These are phyloP conservation scores for Anguilla megastoma DNA, from an alignment of 2,797 vertebrate species.

Conservation along the genomic window DNA sequence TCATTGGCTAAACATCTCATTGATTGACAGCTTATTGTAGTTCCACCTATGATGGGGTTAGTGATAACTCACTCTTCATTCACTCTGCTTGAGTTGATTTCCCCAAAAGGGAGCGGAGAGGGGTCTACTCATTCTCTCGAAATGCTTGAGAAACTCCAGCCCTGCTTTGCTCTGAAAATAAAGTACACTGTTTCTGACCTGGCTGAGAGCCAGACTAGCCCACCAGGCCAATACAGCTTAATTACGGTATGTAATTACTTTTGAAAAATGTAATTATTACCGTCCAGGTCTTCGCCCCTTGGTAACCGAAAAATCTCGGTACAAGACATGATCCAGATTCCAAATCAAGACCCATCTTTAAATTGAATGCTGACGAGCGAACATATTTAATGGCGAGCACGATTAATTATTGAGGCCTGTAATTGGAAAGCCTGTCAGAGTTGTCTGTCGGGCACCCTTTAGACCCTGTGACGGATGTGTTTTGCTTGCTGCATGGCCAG, in stretches of 20 bases:
- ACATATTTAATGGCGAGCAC: slow-evolving; percentile 97
- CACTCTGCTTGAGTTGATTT: not conserved
- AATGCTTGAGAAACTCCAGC: not conserved
- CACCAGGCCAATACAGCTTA: slow-evolving; percentile 70
- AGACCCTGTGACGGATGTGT: slow-evolving; percentile 93
- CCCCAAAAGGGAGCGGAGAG: not conserved
- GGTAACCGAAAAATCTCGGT: slow-evolving; percentile 84
- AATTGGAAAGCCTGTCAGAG: slow-evolving; percentile 89
- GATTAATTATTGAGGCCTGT: slow-evolving; percentile 98
- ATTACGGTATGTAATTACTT: slow-evolving; percentile 82
- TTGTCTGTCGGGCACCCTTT: slow-evolving; percentile 98
- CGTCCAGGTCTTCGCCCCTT: slow-evolving; percentile 72
- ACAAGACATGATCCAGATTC: slow-evolving; percentile 74
- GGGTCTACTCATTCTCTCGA: not conserved
- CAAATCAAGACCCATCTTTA: slow-evolving; percentile 92
- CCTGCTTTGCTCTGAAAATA: slow-evolving; percentile 45
- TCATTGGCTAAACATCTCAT: too few relatives aligned
- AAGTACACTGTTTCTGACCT: slow-evolving; percentile 55
- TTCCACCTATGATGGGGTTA: not conserved
- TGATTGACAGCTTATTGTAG: not conserved
- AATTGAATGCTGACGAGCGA: slow-evolving; percentile 99
- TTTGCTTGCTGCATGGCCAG: not conserved
- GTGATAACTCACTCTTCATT: not conserved
- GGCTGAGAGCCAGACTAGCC: slow-evolving; percentile 61
- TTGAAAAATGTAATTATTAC: slow-evolving; percentile 64